Conservation (phyloP, 2,888 invertebrate genomes). For the Ophion costatus region DNA sequence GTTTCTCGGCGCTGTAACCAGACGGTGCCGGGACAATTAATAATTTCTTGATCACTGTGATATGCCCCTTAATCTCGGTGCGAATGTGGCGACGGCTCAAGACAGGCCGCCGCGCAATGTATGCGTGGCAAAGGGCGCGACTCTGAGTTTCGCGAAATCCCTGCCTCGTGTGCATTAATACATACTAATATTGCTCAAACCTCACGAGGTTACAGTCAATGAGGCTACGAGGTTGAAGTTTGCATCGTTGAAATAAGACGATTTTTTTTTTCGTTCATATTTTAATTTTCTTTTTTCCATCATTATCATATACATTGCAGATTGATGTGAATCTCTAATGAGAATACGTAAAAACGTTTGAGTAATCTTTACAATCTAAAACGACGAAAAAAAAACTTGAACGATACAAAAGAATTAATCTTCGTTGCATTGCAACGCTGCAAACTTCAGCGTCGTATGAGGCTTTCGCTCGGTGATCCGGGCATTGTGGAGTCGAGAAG, state of each 20-base stretch:
- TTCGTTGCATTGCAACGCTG: too few species aligned
- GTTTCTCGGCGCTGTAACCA: conserved; percentile 4
- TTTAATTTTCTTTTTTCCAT: too few species aligned
- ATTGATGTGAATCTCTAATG: too few species aligned
- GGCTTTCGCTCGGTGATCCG: not conserved
- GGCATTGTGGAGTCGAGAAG: not conserved
- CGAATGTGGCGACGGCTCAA: conserved; percentile 47
- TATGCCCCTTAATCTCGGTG: conserved; percentile 25
- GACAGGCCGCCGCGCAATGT: conserved; percentile 3
- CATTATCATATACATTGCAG: too few species aligned
- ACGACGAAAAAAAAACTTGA: too few species aligned
- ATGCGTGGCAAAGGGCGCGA: conserved; percentile 10
- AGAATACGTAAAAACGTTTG: too few species aligned
- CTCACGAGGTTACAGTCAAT: conserved; percentile 50
- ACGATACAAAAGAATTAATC: too few species aligned
- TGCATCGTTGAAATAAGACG: too few species aligned
- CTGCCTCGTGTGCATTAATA: not conserved
- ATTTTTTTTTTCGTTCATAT: too few species aligned
- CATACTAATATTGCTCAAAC: conserved; percentile 3
- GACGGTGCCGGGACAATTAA: conserved; percentile 34
- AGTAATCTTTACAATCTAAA: too few species aligned
- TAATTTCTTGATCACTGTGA: conserved; percentile 50
- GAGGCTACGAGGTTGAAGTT: too few species aligned
- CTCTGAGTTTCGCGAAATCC: conserved; percentile 45
- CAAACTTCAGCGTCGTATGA: not conserved